These are phyloP conservation scores for Drosophila fuyamai DNA, from an alignment of 1,140 invertebrate species.

Conservation along the genomic window DNA sequence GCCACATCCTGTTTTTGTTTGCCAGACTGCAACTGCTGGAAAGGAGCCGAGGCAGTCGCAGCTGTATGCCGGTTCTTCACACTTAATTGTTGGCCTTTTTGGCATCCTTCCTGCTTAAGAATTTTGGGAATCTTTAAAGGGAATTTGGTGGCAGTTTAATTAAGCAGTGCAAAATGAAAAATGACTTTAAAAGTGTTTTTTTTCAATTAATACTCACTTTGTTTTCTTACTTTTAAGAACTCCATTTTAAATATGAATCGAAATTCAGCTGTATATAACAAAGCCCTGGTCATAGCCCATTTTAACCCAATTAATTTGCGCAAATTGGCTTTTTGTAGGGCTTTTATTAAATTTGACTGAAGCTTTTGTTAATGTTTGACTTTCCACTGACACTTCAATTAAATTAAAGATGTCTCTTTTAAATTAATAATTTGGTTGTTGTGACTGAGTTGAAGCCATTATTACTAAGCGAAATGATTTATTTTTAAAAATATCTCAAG, in stretches of 20 bases:
- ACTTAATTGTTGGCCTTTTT: conserved; percentile 44
- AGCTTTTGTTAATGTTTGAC: conserved; percentile 1
- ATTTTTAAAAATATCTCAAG: too few relatives aligned
- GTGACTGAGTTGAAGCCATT: too few relatives aligned
- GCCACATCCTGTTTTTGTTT: conserved; percentile 5
- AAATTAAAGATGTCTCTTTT: neutral
- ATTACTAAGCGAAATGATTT: too few relatives aligned
- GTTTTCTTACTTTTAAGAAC: neutral
- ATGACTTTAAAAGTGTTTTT: neutral
- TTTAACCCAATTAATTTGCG: conserved; percentile 21
- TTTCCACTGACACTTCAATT: neutral
- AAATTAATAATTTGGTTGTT: conserved; percentile 12
- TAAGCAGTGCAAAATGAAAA: too few relatives aligned
- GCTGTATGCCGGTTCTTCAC: conserved; percentile 12
- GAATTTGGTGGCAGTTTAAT: conserved; percentile 4
- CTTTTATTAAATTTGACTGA: neutral
- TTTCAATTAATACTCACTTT: neutral
- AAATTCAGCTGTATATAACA: neutral
- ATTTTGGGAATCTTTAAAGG: conserved; percentile 6
- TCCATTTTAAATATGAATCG: neutral
- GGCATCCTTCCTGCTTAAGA: conserved; percentile 10
- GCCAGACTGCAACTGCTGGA: conserved; percentile 9
- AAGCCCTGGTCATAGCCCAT: conserved; percentile 1
- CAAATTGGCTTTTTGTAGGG: conserved; percentile 8
- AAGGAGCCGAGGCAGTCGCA: conserved; percentile 4